Conservation (phyloP, 2,797 vertebrate species). For the Platalea minor region DNA sequence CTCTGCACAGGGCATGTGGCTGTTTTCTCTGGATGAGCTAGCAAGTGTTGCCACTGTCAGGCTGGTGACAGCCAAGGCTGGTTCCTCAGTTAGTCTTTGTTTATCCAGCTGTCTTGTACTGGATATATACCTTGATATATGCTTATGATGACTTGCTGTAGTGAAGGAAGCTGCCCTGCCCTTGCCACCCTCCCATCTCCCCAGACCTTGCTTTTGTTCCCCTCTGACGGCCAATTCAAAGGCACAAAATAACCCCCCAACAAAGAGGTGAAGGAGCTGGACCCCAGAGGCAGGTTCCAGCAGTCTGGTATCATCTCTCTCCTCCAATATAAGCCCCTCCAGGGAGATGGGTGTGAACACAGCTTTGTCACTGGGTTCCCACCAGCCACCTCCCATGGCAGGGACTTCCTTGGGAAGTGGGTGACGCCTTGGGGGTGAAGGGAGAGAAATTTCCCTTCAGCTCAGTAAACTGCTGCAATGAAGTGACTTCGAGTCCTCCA, state of each 20-base stretch:
- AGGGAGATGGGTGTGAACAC: not conserved
- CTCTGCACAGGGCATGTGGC: not conserved
- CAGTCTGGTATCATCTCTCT: not conserved
- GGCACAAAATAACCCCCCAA: not conserved
- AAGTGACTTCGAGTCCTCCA: constrained; percentile 38
- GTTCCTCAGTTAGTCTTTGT: not conserved
- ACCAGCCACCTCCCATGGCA: not conserved
- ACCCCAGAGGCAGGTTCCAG: not conserved
- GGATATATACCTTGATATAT: not conserved
- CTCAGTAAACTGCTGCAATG: not conserved
- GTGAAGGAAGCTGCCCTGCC: not conserved
- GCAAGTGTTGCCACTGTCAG: not conserved
- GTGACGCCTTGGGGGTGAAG: not conserved
- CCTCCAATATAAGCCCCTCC: not conserved
- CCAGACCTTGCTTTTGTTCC: not conserved
- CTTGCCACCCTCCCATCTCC: not conserved
- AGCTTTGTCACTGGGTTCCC: not conserved
- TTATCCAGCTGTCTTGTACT: not conserved
- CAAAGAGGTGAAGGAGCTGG: not conserved
- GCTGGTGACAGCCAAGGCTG: not conserved
- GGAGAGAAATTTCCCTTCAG: not conserved
- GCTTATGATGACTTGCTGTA: not conserved
- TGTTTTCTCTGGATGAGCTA: not conserved
- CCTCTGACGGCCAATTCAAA: not conserved
- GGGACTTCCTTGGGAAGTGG: not conserved